These are phyloP conservation scores for Callionymus lyra DNA, from an alignment of 2,113 vertebrate genomes.

Conservation along the genomic window DNA sequence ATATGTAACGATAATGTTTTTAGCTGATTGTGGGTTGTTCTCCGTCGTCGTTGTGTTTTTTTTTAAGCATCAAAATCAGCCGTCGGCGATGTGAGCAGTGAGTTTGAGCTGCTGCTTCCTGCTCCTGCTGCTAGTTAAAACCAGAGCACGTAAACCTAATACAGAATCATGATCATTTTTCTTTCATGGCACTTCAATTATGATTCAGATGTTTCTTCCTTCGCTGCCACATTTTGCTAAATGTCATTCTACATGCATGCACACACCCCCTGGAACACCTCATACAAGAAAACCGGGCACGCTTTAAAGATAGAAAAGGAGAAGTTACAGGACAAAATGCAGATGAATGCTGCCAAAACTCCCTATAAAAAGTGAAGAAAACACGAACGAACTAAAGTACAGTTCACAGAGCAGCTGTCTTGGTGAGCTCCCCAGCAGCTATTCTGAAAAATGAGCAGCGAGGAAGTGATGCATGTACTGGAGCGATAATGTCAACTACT, in stretches of 20 bases:
- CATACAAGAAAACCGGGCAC: constrained; percentile 2
- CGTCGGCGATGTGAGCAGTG: neutral
- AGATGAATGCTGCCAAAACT: too few species aligned
- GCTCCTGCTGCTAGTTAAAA: constrained; percentile 25
- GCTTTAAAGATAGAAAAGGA: neutral
- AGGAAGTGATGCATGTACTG: constrained; percentile 54
- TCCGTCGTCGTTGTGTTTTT: constrained; percentile 32
- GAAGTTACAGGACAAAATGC: too few species aligned
- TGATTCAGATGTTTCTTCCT: constrained; percentile 62
- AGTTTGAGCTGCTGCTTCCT: constrained; percentile 4
- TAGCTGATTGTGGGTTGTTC: constrained; percentile 28
- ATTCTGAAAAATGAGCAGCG: constrained; percentile 46
- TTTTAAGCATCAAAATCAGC: constrained; percentile 37
- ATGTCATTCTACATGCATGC: constrained; percentile 57
- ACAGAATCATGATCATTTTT: constrained; percentile 56
- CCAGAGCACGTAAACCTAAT: constrained; percentile 37
- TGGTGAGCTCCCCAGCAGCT: constrained; percentile 48
- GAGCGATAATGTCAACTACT: constrained; percentile 55
- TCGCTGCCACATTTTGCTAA: constrained; percentile 48
- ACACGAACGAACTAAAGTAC: constrained; percentile 10
- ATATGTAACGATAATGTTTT: constrained; percentile 41
- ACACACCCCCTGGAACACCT: constrained; percentile 27
- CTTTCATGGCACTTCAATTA: constrained; percentile 64
- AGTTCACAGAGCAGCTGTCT: constrained; percentile 28
- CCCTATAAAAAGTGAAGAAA: neutral